These are phyloP conservation scores for Hesperia comma DNA, from an alignment of 2,888 invertebrate genomes.

Conservation along the genomic window DNA sequence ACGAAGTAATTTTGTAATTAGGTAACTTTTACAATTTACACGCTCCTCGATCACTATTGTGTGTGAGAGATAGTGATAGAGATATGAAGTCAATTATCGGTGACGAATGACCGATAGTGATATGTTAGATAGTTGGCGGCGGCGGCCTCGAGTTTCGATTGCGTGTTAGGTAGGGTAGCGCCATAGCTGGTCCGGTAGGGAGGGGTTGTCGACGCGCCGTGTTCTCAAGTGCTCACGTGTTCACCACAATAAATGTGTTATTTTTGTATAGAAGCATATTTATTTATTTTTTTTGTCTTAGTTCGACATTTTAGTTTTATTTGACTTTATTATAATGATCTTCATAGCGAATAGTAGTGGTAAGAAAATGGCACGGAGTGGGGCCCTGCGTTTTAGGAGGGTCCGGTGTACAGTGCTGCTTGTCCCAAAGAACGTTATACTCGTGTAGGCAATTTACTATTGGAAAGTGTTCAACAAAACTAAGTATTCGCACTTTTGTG, in stretches of 20 bases:
- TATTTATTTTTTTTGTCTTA: constrained; percentile 77
- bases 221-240: constrained; percentile 75
- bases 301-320: constrained; percentile 66
- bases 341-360: constrained; percentile 74
- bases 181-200: constrained; percentile 40
- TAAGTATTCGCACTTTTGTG: constrained; percentile 48
- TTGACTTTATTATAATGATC: constrained; percentile 60
- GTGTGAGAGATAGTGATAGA: constrained; percentile 71
- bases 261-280: constrained; percentile 82
- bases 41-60: constrained; percentile 79
- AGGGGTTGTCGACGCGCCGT: constrained; percentile 47
- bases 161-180: constrained; percentile 46
- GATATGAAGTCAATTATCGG: constrained; percentile 68
- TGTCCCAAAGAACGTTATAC: constrained; percentile 81
- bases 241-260: constrained; percentile 77
- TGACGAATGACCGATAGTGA: constrained; percentile 51
- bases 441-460: constrained; percentile 62
- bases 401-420: constrained; percentile 74
- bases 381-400: constrained; percentile 80
- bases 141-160: constrained; percentile 44
- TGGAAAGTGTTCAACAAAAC: constrained; percentile 52
- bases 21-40: constrained; percentile 70
- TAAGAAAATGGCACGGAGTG: constrained; percentile 75
- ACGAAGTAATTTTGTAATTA: constrained; percentile 75
- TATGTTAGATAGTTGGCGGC: constrained; percentile 44